A percentile compares a stretch with the other conserved stretches of the same genome.
Conservation (phyloP, 2,888 invertebrate genomes). For the Iphiclides podalirius region DNA sequence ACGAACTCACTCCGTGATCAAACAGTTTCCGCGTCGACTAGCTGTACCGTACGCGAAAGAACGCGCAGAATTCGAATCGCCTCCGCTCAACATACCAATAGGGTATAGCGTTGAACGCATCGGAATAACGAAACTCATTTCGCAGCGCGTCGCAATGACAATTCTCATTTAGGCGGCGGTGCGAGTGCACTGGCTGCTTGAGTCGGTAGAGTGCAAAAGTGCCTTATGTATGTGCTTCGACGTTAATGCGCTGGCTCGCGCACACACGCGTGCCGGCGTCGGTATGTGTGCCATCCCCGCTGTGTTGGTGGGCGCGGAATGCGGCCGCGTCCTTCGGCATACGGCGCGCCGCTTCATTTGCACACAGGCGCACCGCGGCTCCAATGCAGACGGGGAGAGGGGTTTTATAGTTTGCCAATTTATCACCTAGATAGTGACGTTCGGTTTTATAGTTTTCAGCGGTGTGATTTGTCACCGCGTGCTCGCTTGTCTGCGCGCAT, state of each 20-base stretch:
- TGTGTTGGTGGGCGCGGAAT: conserved; percentile 69
- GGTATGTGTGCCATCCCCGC: conserved; percentile 69
- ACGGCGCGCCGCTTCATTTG: conserved; percentile 68
- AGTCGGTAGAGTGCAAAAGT: conserved; percentile 54
- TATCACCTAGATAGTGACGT: conserved; percentile 50
- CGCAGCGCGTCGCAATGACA: neutral
- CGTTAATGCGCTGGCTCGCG: conserved; percentile 33
- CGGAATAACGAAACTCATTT: neutral
- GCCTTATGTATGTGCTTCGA: conserved; percentile 58
- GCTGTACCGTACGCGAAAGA: too few relatives aligned
- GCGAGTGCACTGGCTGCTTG: conserved; percentile 53
- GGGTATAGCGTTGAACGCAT: neutral
- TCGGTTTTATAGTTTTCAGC: conserved; percentile 25
- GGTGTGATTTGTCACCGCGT: too few relatives aligned
- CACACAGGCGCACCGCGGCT: conserved; percentile 62
- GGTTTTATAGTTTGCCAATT: conserved; percentile 66
- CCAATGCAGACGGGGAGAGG: conserved; percentile 45
- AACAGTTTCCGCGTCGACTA: conserved; percentile 60
- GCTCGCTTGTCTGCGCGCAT: too few relatives aligned
- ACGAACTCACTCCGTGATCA: conserved; percentile 64
- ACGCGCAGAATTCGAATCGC: too few relatives aligned
- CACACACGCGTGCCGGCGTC: conserved; percentile 47
- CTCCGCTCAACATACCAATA: too few relatives aligned
- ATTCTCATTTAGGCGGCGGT: too few relatives aligned
- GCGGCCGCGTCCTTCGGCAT: conserved; percentile 78